These are phyloP conservation scores for Mormyrops attenuatus DNA, from an alignment of 2,797 vertebrate species.

Conservation along the genomic window DNA sequence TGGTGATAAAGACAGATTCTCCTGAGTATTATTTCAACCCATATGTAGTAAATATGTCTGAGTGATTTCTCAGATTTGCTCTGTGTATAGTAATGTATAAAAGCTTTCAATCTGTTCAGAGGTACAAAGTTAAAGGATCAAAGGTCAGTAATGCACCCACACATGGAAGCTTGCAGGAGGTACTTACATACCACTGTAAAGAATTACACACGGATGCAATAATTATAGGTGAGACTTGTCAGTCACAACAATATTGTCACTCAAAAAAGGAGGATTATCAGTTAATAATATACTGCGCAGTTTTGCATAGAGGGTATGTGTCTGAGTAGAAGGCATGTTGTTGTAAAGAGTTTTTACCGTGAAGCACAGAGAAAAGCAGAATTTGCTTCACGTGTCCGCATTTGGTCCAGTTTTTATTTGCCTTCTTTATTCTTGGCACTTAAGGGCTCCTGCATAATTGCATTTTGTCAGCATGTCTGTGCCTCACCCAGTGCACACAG, in stretches of 20 bases:
- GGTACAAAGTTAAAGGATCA: background rate
- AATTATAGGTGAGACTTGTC: background rate
- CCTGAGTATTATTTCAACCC: background rate
- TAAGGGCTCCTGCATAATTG: constrained; percentile 29
- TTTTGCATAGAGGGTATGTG: background rate
- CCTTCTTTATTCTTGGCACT: constrained; percentile 19
- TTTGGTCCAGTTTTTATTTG: constrained; percentile 2
- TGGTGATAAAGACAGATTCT: background rate
- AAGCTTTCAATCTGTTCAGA: background rate
- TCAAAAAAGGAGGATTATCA: background rate
- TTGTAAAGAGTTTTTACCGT: background rate
- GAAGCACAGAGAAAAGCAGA: constrained; percentile 1
- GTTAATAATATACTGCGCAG: background rate
- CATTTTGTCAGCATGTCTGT: constrained; percentile 30
- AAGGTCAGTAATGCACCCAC: background rate
- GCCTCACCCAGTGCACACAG: constrained; percentile 12
- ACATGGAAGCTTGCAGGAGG: background rate
- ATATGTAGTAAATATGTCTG: background rate
- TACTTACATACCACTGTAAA: background rate
- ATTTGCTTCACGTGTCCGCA: constrained; percentile 21
- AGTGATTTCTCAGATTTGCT: background rate
- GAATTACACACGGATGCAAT: constrained; percentile 4
- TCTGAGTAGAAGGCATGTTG: background rate
- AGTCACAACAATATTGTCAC: background rate
- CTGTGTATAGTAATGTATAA: background rate